Base-by-base conservation (phyloP, 1,140 invertebrate genomes). In the Hyphantria cunea region DNA sequence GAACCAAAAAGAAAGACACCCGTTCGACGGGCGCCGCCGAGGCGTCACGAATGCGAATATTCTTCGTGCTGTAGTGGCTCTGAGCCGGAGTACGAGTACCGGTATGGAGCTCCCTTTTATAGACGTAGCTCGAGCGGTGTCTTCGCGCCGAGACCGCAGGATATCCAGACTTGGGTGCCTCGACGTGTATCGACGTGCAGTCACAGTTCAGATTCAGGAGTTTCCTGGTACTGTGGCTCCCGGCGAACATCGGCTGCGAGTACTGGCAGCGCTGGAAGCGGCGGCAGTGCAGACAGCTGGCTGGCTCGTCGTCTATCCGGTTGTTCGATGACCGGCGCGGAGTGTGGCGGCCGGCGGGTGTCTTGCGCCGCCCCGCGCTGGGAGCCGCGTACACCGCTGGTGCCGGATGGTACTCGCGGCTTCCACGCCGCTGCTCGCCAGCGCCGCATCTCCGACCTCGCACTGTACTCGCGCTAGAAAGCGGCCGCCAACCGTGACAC, bases 361-460 rank as follows among this genome's bases (percentile, higher is more conserved):
- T 51, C 92, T 82, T 78, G 80, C 66, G 34, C 83, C n/a, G 80
- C 83, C 34, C 87, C 84, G 13, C 75, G 86, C 14, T 80, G 78
- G 45, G 87, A 90, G 62, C 91, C 96, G n/a, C 92, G 97, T 34
- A 92, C 95, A 82, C 97, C 96, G 0, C 92, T 94, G 59, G 96
- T 96, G 6, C 97, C 97, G 3, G 96, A 97, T 87, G 96, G 96
- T 15, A 95, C 95, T 17, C 92, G 93, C 50, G 97, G 97, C 31
- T 97, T 98, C 86, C 90, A 92, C 70, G 78, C 87, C n/a, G 89
- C 86, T 32, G 76, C 89, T 25, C 83, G 90, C 69, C 90, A 92
- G 76, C 88, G 91, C 37, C 78, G 90, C 70, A 91, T 92, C 75
- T 92, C 91, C 58, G 91, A 91, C 83, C 86, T 92, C 61, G 90